These are phyloP conservation scores for Lepisosteus osseus DNA, from an alignment of 2,113 vertebrate genomes.

Conservation along the genomic window DNA sequence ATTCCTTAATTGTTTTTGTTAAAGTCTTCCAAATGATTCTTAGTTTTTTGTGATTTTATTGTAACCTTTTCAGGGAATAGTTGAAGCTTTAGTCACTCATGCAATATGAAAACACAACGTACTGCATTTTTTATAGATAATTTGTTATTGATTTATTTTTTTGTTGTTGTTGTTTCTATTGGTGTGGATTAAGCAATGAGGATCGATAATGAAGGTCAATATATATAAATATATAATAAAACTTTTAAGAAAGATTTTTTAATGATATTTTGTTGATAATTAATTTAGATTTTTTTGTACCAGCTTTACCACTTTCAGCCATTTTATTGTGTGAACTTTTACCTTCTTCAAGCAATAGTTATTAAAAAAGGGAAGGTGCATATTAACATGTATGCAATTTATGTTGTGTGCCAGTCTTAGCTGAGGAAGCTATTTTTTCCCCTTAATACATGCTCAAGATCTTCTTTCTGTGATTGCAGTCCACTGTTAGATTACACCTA, in stretches of 20 bases:
- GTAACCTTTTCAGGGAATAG: slow-evolving; percentile 86
- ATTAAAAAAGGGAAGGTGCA: slow-evolving; percentile 80
- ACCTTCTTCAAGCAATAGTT: slow-evolving; percentile 94
- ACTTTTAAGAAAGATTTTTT: slow-evolving; percentile 79
- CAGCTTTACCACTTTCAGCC: slow-evolving; percentile 92
- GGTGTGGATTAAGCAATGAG: slow-evolving; percentile 78
- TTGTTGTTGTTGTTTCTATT: slow-evolving; percentile 49
- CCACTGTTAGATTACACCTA: slow-evolving; percentile 77
- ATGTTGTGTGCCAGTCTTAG: slow-evolving; percentile 87
- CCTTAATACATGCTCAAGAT: slow-evolving; percentile 71
- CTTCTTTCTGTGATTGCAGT: slow-evolving; percentile 71
- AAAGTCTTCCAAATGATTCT: slow-evolving; percentile 86
- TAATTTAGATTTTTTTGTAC: slow-evolving; percentile 89
- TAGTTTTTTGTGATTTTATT: slow-evolving; percentile 70
- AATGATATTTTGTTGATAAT: slow-evolving; percentile 81
- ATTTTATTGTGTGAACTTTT: slow-evolving; percentile 82
- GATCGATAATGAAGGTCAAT: slow-evolving; percentile 27
- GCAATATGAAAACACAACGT: slow-evolving; percentile 84
- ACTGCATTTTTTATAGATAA: slow-evolving; percentile 66
- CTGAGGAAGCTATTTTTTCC: slow-evolving; percentile 72
- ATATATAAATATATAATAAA: neutral
- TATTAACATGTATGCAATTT: slow-evolving; percentile 94
- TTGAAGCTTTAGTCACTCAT: slow-evolving; percentile 88
- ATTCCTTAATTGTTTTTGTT: slow-evolving; percentile 79
- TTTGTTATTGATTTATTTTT: slow-evolving; percentile 52